phyloP scores from a whole-genome alignment of 1,140 invertebrate species.

The Microplitis mediator region DNA sequence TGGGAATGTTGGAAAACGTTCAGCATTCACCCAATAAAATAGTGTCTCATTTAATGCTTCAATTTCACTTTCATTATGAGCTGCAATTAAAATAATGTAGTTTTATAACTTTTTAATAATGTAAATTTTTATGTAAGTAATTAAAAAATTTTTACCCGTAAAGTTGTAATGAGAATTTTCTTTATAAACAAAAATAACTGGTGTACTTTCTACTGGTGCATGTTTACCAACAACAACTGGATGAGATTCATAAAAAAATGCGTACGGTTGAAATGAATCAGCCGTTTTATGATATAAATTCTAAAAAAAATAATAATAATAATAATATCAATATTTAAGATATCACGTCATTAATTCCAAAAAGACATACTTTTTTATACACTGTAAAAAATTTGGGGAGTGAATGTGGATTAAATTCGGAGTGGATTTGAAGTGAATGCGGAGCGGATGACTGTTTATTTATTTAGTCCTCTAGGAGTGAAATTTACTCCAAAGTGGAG shows the following conservation, averaged over 20 bases:
- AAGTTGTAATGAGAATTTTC: slow-evolving; percentile 76
- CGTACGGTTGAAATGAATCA: slow-evolving; percentile 78
- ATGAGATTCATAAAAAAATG: slow-evolving; percentile 83
- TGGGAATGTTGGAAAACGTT: slow-evolving; percentile 89
- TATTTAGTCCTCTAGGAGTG: too few species aligned
- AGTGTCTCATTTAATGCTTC: slow-evolving; percentile 71
- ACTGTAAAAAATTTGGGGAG: too few species aligned
- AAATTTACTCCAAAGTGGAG: too few species aligned
- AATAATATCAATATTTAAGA: background rate
- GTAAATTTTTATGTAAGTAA: background rate
- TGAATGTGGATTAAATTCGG: too few species aligned
- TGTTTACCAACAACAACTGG: slow-evolving; percentile 72
- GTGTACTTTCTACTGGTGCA: slow-evolving; percentile 69
- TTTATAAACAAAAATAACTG: slow-evolving; percentile 85
- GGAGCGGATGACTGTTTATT: too few species aligned
- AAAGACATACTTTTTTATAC: too few species aligned
- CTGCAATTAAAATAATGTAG: slow-evolving; percentile 35
- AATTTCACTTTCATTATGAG: slow-evolving; percentile 61
- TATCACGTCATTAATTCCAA: too few species aligned
- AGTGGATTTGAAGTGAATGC: too few species aligned
- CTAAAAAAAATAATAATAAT: slow-evolving; percentile 57
- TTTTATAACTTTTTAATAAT: background rate
- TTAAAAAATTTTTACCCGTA: slow-evolving; percentile 62
- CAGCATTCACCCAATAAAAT: slow-evolving; percentile 85
- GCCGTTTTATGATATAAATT: slow-evolving; percentile 77